Conservation (phyloP, 1,140 invertebrate genomes). For the Drosophila malerkotliana region DNA sequence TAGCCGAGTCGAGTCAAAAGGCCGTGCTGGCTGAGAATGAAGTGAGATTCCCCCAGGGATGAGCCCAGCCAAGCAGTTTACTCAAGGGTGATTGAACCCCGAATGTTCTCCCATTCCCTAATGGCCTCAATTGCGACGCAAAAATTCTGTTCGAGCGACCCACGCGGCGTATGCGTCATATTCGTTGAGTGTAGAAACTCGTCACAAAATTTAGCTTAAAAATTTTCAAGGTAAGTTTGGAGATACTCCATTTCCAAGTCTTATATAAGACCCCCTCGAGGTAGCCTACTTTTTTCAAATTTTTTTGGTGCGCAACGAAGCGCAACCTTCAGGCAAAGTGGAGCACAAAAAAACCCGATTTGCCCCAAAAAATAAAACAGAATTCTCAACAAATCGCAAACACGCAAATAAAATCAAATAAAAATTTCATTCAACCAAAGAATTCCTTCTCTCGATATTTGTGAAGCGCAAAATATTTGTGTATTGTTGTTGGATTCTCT, state of each 20-base stretch:
- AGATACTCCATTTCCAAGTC: slow-evolving; percentile 23
- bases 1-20: slow-evolving; percentile 11
- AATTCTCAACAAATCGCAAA: slow-evolving; percentile 37
- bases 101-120: slow-evolving; percentile 8
- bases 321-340: slow-evolving; percentile 60
- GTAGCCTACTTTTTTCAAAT: background rate
- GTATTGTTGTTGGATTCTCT: slow-evolving; percentile 35
- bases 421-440: slow-evolving; percentile 38
- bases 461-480: slow-evolving; percentile 22
- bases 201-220: slow-evolving; percentile 5
- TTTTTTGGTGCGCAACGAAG: slow-evolving; percentile 36
- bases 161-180: slow-evolving; percentile 60
- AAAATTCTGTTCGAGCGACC: slow-evolving; percentile 14
- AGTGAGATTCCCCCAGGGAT: background rate
- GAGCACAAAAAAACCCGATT: slow-evolving; percentile 37
- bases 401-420: slow-evolving; percentile 52
- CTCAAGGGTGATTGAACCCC: slow-evolving; percentile 43
- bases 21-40: slow-evolving; percentile 16
- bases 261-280: slow-evolving; percentile 47
- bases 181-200: slow-evolving; percentile 8
- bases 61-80: background rate
- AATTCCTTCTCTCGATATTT: slow-evolving; percentile 22
- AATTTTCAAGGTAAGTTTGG: slow-evolving; percentile 30
- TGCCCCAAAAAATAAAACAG: slow-evolving; percentile 20
- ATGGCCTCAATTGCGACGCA: slow-evolving; percentile 50